Evolutionary conservation across 2,888 invertebrate species (phyloP), one percentile per base, ranked within the genome.

Genomic region (Harpalus rufipes): DNA sequence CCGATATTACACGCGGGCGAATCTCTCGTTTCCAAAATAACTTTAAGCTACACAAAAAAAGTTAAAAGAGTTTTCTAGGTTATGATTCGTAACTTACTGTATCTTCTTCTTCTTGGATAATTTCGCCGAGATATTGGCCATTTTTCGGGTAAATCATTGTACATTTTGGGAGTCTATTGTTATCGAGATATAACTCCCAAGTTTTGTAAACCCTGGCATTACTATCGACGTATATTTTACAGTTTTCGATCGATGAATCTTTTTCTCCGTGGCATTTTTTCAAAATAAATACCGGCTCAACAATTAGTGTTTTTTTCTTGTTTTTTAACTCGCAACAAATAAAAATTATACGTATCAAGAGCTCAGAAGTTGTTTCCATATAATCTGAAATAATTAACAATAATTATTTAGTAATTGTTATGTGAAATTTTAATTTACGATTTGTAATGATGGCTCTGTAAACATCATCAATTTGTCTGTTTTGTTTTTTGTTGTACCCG

Each of bases 131-230:
- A 86, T 93, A 93, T 87, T 91, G 91, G 58, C 92, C 92, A 88
- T 91, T 89, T 87, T 91, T 90, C 12, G 92, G 92, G 32, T 91
- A 91, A 86, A 92, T 90, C 0, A 92, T 89, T 7, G 92, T 92
- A 90, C 92, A 92, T 89, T 92, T 91, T n/a, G 92, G 91, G 18
- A 91, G 88, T 18, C 91, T 91, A 86, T 92, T 92, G 61, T 91
- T 88, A 12, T 87, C 88, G 83, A 92, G 87, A 88, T 91, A 92
- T 1, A 91, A 90, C 44, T 91, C 87, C 92, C 92, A 92, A 78
- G 90, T 89, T 1, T 91, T 90, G 85, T 92, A 92, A 0, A 92
- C 91, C 86, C 92, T 89, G 16, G 91, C 92, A 87, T 90, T 90
- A 80, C 92, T 92, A 86, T 92, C 92, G 56, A 92, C 88, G 86